Evolutionary conservation across 2,888 invertebrate species (phyloP).

Genomic region (Philaethria dido): DNA sequence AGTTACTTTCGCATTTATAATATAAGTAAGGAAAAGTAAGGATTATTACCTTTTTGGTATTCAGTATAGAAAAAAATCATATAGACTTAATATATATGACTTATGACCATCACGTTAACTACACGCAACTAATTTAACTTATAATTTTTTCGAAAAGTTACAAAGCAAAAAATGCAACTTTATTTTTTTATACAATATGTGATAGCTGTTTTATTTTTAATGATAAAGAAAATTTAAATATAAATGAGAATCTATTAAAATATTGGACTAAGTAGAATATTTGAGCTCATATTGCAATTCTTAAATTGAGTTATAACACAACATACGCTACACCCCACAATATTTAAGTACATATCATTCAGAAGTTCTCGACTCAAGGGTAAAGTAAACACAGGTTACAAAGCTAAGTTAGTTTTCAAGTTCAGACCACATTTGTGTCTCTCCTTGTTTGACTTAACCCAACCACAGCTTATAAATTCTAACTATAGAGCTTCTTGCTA

Average conservation of each 20-base stretch:
- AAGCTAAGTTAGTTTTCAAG: conserved; percentile 32
- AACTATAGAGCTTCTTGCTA: not conserved
- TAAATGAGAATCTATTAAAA: not conserved
- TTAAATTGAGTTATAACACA: not conserved
- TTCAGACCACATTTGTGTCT: conserved; percentile 31
- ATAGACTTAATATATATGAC: too few species aligned
- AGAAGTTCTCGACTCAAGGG: conserved; percentile 25
- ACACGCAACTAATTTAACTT: too few species aligned
- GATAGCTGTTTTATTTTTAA: too few species aligned
- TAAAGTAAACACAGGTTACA: conserved; percentile 28
- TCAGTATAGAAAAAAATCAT: too few species aligned
- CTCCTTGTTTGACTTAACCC: conserved; percentile 26
- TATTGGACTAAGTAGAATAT: not conserved
- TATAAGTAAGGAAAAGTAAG: too few species aligned
- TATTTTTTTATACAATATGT: too few species aligned
- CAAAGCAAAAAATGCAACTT: too few species aligned
- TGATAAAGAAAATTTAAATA: too few species aligned
- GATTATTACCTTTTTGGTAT: too few species aligned
- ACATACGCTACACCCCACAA: not conserved
- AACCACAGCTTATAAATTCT: conserved; percentile 9
- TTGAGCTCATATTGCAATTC: not conserved
- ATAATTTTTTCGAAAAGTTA: too few species aligned
- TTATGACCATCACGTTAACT: too few species aligned
- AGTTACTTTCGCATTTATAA: too few species aligned
- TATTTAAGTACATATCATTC: conserved; percentile 2